Evolutionary conservation across 2,888 invertebrate species (phyloP), one percentile per base, ranked within the genome.

Genomic region (Amiota mariae): DNA sequence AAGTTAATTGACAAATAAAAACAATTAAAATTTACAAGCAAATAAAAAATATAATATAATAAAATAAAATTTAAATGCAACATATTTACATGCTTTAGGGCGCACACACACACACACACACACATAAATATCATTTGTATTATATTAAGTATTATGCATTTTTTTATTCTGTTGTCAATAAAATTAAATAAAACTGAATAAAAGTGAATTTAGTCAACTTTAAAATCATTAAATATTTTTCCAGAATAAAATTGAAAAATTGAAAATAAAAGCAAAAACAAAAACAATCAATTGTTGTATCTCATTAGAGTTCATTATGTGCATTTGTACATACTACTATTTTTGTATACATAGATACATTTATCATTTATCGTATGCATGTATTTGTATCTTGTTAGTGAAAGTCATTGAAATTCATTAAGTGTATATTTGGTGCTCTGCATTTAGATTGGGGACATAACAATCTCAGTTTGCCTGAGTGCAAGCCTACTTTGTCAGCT

Each of bases 1-100:
- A 15, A 20, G 18, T 59, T 59, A 59, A 59, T 59, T 59, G 20
- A 59, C 59, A 20, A 15, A 59, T 20, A 59, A 59, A 59, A 59
- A 59, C 59, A n/a, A 20, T 15, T 59, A 20, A 59, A 20, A 20
- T 59, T 18, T 20, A 59, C 9, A 11, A 20, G 59, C 18, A 59
- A 59, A 61, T 61, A 36, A 20, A 18, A 12, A 24, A 20, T 24
- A 20, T n/a, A n/a, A n/a, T n/a, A 20, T 13, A n/a, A 13, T 6
- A 12, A 61, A 8, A 61, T 8, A 61, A 61, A 18, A 11, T 11
- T 15, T 61, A 61, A 12, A 61, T 24, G 20, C 2, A 59, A 59
- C 59, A 59, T 59, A 59, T 59, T 59, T 59, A 4, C 59, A 20
- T 59, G 20, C 18, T 59, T 59, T 59, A 20, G 11, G 59, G 59